Conservation (phyloP, 2,797 vertebrate genomes). For the Lutjanus campechanus region DNA sequence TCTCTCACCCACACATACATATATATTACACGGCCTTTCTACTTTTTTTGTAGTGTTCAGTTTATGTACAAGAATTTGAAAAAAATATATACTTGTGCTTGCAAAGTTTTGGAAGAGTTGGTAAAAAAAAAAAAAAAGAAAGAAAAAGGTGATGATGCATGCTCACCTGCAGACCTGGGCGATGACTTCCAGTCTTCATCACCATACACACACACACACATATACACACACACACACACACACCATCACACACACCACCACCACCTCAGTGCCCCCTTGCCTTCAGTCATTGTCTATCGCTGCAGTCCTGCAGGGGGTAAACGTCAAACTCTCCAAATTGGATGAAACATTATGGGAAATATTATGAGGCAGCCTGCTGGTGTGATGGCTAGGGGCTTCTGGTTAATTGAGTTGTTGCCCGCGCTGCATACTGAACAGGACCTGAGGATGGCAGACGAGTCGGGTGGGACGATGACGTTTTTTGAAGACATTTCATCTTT, state of each 20-base stretch:
- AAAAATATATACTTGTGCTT: conserved; percentile 44
- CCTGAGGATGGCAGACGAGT: conserved; percentile 50
- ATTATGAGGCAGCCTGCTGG: conserved; percentile 85
- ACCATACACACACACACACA: conserved; percentile 45
- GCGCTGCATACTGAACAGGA: conserved; percentile 78
- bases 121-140: conserved; percentile 1
- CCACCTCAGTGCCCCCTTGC: conserved; percentile 70
- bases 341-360: conserved; percentile 88
- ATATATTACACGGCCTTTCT: conserved; percentile 5
- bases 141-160: conserved; percentile 32
- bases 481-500: conserved; percentile 58
- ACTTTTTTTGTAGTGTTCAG: conserved; percentile 50
- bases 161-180: conserved; percentile 58
- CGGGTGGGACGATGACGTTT: conserved; percentile 42
- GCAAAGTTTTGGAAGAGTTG: conserved; percentile 61
- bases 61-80: conserved; percentile 47
- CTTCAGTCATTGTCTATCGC: conserved; percentile 81
- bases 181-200: conserved; percentile 47
- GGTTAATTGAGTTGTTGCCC: conserved; percentile 83
- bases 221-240: conserved; percentile 11
- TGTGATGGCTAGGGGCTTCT: conserved; percentile 78
- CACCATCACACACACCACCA: conserved; percentile 28
- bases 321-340: conserved; percentile 87
- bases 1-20: neutral
- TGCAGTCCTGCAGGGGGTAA: conserved; percentile 82